phyloP scores from a whole-genome alignment of 2,888 invertebrate genomes.

The Acronicta psi region DNA sequence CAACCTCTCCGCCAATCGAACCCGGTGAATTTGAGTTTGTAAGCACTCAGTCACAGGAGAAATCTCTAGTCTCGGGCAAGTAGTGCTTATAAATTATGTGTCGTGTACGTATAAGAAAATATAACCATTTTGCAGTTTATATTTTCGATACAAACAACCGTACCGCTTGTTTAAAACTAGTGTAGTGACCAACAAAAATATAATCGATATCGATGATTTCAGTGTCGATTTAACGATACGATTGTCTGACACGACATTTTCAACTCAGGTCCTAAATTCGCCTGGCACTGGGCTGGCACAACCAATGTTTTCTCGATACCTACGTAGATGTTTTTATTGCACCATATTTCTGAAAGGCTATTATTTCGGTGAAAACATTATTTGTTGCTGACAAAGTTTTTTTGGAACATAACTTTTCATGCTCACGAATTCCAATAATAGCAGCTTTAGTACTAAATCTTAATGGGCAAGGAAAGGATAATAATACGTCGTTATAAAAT shows the following conservation, averaged over 20 bases:
- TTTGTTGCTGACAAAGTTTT: slow-evolving; percentile 47
- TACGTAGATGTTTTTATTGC: slow-evolving; percentile 54
- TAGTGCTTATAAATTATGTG: no score
- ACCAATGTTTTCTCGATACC: slow-evolving; percentile 48
- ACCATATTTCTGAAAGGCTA: slow-evolving; percentile 53
- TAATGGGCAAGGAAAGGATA: slow-evolving; percentile 35
- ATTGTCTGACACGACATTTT: slow-evolving; percentile 66
- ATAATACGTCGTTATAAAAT: slow-evolving; percentile 29
- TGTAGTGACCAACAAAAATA: slow-evolving; percentile 41
- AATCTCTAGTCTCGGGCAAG: no score
- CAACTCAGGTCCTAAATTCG: slow-evolving; percentile 61
- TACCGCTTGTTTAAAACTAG: background rate
- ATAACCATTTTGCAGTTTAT: no score
- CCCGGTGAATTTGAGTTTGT: no score
- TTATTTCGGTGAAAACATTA: slow-evolving; percentile 53
- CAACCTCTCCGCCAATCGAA: no score
- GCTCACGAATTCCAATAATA: slow-evolving; percentile 40
- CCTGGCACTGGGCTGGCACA: slow-evolving; percentile 71
- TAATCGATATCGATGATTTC: slow-evolving; percentile 43
- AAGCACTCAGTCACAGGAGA: no score
- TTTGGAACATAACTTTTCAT: slow-evolving; percentile 50
- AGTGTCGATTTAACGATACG: slow-evolving; percentile 62
- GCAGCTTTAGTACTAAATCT: slow-evolving; percentile 48
- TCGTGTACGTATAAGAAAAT: no score
- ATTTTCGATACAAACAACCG: no score